Evolutionary conservation across 2,113 vertebrate species (phyloP).

Genomic region (Puma concolor): DNA sequence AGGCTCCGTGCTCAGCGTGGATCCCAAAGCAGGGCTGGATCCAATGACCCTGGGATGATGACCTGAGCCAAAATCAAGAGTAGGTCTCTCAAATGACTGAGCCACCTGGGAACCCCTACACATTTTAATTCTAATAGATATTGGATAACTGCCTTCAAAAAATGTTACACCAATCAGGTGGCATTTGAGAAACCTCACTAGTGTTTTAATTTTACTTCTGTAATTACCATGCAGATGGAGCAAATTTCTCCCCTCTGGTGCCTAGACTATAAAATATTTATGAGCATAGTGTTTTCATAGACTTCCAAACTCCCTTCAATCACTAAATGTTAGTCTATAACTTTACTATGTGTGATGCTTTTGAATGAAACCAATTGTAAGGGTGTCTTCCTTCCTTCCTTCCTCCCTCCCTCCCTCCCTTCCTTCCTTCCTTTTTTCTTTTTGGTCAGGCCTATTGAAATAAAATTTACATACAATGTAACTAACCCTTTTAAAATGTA

Average conservation of each 20-base stretch:
- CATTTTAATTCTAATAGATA: background rate
- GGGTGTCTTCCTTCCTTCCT: background rate
- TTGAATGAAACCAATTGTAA: background rate
- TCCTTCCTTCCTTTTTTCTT: background rate
- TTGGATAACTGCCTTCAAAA: background rate
- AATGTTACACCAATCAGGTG: background rate
- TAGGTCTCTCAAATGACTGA: too few species aligned
- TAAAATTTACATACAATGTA: background rate
- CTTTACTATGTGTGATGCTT: background rate
- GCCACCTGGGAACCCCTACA: too few species aligned
- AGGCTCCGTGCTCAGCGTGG: too few species aligned
- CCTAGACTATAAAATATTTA: background rate
- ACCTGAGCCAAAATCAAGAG: too few species aligned
- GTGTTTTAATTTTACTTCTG: background rate
- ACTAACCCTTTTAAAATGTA: background rate
- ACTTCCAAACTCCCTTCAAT: background rate
- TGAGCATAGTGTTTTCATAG: background rate
- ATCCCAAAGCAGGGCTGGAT: too few species aligned
- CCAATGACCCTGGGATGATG: too few species aligned
- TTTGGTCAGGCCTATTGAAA: background rate
- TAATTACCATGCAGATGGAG: background rate
- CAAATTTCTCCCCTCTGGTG: background rate
- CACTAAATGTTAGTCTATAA: background rate
- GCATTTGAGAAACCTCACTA: background rate
- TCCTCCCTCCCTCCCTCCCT: background rate